Base-by-base conservation (phyloP, 2,797 vertebrate species). In the Cyclopterus lumpus region DNA sequence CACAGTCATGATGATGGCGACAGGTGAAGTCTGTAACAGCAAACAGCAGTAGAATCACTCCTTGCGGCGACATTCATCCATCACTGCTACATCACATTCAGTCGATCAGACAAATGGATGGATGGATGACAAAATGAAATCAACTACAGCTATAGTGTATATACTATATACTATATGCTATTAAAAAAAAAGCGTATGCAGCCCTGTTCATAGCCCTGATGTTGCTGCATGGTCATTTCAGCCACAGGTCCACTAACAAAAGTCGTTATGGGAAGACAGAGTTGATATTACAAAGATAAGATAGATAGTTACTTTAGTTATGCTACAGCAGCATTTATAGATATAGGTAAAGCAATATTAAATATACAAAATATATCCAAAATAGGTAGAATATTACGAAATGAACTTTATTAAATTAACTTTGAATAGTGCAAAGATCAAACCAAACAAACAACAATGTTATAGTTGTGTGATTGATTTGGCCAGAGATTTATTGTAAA, bases 51-150 rank as follows among this genome's bases (percentile, higher is more conserved):
- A 61, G 54, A 70, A 34, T 78, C 69, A 85, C 73, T 60, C 63
- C 40, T 44, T 1, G 14, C 1, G 11, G 28, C 4, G 67, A 57
- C 85, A 89, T 88, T 79, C 77, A 86, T 89, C 85, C 82, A 89
- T 83, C 62, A n/a, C 68, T 60, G 46, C 12, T 63, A 20, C 68
- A 18, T 64, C 32, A 63, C 57, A 75, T 55, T 63, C 15, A 64
- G 28, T 24, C 49, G 8, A 64, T 44, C 6, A 40, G 1, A 78
- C 8, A 53, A 28, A 64, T 75, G 71, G 40, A 62, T 67, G 28
- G 15, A 73, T 61, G 60, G 55, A 66, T 77, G 68, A 34, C 2
- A 1, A 20, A 14, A 58, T 83, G 22, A 79, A 79, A 80, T 67
- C 1, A 66, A 30, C 79, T 81, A 84, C 61, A 77, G 46, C 72